Evolutionary conservation across 2,888 invertebrate species (phyloP).

Genomic region (Agrochola circellaris): DNA sequence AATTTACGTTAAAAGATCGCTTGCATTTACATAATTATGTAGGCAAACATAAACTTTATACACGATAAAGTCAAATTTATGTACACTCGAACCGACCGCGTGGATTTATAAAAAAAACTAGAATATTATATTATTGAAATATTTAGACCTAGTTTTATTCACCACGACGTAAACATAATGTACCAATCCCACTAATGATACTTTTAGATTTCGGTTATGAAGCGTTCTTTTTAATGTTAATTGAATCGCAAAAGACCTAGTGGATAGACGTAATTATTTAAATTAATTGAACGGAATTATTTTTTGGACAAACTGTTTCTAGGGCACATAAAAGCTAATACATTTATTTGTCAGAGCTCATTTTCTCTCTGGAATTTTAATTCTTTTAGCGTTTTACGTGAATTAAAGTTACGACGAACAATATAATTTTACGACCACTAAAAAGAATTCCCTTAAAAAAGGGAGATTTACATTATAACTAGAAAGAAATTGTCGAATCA

Average conservation of each 20-base stretch:
- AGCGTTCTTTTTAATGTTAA: constrained; percentile 30
- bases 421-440: constrained; percentile 83
- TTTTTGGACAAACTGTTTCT: constrained; percentile 56
- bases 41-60: constrained; percentile 86
- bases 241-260: constrained; percentile 37
- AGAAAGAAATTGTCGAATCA: constrained; percentile 66
- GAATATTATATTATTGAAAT: constrained; percentile 66
- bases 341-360: constrained; percentile 84
- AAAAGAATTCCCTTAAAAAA: constrained; percentile 78
- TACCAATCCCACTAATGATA: constrained; percentile 39
- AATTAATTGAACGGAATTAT: constrained; percentile 56
- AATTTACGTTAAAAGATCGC: constrained; percentile 86
- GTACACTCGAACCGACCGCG: constrained; percentile 79
- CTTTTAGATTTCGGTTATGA: constrained; percentile 23
- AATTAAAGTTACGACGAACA: constrained; percentile 83
- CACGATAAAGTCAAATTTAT: constrained; percentile 87
- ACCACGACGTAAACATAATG: constrained; percentile 33
- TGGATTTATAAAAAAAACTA: constrained; percentile 71
- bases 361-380: constrained; percentile 86
- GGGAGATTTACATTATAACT: constrained; percentile 72
- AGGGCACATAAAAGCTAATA: constrained; percentile 81
- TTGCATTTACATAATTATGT: constrained; percentile 87
- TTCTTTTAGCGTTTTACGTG: constrained; percentile 82
- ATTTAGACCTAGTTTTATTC: constrained; percentile 60
- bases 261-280: constrained; percentile 48